Evolutionary conservation across 1,140 invertebrate genomes (phyloP).

Genomic region (Drosophila grimshawi): DNA sequence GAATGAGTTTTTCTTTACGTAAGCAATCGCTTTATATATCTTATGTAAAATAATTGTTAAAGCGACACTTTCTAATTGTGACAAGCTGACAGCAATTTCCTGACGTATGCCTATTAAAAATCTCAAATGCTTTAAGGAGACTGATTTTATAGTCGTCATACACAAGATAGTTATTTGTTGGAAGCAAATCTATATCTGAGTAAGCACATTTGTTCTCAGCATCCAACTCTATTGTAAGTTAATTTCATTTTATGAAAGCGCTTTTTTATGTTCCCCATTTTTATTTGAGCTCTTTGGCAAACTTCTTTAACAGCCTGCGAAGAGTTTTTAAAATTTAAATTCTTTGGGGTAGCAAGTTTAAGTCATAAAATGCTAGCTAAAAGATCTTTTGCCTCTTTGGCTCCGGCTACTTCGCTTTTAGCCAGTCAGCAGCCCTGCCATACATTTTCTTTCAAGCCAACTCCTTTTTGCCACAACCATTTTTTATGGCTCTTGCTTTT

Average conservation of each 20-base stretch:
- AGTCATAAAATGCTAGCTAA: constrained; percentile 41
- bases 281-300: constrained; percentile 8
- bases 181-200: background rate
- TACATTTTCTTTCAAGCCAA: constrained; percentile 48
- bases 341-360: constrained; percentile 32
- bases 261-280: constrained; percentile 3
- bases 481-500: constrained; percentile 60
- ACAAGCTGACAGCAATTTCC: background rate
- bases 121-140: background rate
- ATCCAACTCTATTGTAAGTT: background rate
- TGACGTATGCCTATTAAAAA: background rate
- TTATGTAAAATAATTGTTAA: constrained; percentile 8
- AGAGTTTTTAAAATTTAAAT: constrained; percentile 44
- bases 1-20: constrained; percentile 1
- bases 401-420: constrained; percentile 19
- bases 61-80: constrained; percentile 12
- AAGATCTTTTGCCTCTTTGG: constrained; percentile 42
- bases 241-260: constrained; percentile 21
- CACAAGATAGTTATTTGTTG: background rate
- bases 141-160: background rate
- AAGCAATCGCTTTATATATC: background rate
- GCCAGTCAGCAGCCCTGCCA: constrained; percentile 7
- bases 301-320: constrained; percentile 5
- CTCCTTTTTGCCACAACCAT: constrained; percentile 67
- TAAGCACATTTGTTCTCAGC: background rate